Evolutionary conservation across 2,888 invertebrate genomes (phyloP).

Genomic region (Dusona sp.): DNA sequence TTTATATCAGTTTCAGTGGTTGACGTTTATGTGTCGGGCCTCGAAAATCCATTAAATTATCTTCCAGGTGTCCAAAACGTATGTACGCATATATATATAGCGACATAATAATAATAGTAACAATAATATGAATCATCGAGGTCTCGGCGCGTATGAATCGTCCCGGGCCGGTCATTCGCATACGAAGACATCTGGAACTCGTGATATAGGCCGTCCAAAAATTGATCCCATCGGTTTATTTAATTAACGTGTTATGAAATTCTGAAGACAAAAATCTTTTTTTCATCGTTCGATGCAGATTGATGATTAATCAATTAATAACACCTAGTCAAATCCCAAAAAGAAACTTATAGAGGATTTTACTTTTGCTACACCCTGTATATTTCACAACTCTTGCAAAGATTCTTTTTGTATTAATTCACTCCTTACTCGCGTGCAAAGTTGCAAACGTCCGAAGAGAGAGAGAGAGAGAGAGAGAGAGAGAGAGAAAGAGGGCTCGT

Average conservation of each 20-base stretch:
- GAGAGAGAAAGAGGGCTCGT: conserved; percentile 56
- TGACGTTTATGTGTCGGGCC: conserved; percentile 65
- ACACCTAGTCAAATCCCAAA: not conserved
- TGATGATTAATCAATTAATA: not conserved
- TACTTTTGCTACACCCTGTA: not conserved
- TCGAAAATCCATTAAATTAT: conserved; percentile 64
- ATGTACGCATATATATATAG: conserved; percentile 13
- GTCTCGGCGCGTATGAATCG: conserved; percentile 37
- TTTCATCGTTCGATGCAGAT: not conserved
- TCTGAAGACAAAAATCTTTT: not conserved
- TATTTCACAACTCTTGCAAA: conserved; percentile 27
- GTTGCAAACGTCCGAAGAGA: not conserved
- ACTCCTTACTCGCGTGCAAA: conserved; percentile 15
- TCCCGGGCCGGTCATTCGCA: conserved; percentile 46
- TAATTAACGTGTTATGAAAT: not conserved
- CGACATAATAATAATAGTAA: conserved; percentile 27
- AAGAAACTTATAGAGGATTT: not conserved
- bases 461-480: conserved; percentile 4
- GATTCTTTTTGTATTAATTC: conserved; percentile 53
- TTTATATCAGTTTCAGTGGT: conserved; percentile 52
- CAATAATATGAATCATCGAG: conserved; percentile 40
- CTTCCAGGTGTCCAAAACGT: conserved; percentile 64
- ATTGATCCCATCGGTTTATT: not conserved
- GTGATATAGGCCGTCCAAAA: conserved; percentile 17
- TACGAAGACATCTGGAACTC: conserved; percentile 60